Conservation (phyloP, 2,888 invertebrate genomes). For the Emesis furor region DNA sequence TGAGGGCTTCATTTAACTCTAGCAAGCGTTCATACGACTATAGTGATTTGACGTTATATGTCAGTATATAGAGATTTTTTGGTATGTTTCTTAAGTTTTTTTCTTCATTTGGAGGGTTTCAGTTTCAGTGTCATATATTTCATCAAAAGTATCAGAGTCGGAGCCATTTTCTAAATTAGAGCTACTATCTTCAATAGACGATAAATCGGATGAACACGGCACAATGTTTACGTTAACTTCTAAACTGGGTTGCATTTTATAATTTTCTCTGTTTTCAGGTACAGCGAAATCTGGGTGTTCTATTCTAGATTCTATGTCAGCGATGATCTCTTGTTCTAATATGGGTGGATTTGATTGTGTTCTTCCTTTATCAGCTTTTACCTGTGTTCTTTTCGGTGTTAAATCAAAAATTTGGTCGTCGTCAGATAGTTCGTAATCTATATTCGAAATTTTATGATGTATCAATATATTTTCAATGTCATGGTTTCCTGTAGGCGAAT, state of each 20-base stretch:
- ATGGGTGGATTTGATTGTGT: background rate
- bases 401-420: background rate
- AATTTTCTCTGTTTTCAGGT: background rate
- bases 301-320: background rate
- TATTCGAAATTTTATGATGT: background rate
- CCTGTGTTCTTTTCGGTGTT: background rate
- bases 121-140: too few species aligned
- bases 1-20: background rate
- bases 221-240: background rate
- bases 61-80: too few species aligned
- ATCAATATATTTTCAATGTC: background rate
- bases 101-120: background rate
- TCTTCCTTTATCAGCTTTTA: background rate
- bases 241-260: background rate
- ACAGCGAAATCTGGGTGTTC: background rate
- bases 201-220: background rate
- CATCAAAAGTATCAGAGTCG: constrained; percentile 2
- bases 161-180: constrained; percentile 6
- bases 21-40: background rate
- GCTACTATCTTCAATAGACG: background rate
- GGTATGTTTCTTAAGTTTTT: background rate
- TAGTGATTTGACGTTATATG: too few species aligned
- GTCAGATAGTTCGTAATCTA: constrained; percentile 1
- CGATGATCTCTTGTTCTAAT: background rate
- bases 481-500: too few species aligned